Conservation (phyloP, 1,140 invertebrate genomes). For the Carposina sasakii region DNA sequence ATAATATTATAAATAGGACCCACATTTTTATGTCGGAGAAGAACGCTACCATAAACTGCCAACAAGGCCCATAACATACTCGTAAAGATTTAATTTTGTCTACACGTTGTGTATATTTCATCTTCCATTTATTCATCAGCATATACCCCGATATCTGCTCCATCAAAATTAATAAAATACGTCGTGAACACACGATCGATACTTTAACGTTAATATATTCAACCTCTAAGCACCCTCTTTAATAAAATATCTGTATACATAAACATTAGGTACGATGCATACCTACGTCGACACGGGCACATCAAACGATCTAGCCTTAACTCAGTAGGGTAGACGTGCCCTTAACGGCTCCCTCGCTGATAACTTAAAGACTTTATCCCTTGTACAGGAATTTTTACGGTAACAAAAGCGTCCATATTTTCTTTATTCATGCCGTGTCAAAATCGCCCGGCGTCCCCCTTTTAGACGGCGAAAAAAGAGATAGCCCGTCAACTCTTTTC, state of each 20-base stretch:
- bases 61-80: too few species aligned
- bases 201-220: slow-evolving; percentile 56
- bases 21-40: too few species aligned
- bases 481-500: slow-evolving; percentile 60
- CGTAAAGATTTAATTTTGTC: too few species aligned
- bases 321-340: too few species aligned
- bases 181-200: slow-evolving; percentile 34
- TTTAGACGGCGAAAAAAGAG: slow-evolving; percentile 53
- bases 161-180: slow-evolving; percentile 33
- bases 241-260: slow-evolving; percentile 37
- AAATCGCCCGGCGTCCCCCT: slow-evolving; percentile 56
- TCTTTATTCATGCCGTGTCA: slow-evolving; percentile 71
- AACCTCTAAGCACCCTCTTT: slow-evolving; percentile 46
- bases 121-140: too few species aligned
- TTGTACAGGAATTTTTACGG: slow-evolving; percentile 70
- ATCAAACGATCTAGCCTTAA: too few species aligned
- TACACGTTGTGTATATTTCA: too few species aligned
- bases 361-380: slow-evolving; percentile 72
- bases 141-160: too few species aligned
- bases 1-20: too few species aligned
- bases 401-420: slow-evolving; percentile 71
- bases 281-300: too few species aligned
- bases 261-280: too few species aligned
- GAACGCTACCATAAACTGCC: too few species aligned
- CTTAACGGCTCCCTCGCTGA: slow-evolving; percentile 50